Base-by-base conservation (phyloP, 2,888 invertebrate species). In the Polyommatus iphigenia region DNA sequence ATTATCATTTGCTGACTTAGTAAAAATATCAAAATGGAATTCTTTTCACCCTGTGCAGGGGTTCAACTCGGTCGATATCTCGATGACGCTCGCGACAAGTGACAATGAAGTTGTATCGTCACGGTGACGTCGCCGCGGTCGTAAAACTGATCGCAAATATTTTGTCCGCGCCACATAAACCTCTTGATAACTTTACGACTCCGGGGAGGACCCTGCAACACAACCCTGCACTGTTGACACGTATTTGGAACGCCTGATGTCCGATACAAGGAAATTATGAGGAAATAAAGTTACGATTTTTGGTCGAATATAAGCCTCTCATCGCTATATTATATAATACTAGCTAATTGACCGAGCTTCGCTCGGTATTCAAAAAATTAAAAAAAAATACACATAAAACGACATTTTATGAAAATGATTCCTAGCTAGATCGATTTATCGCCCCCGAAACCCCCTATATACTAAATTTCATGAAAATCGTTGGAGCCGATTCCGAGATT, bases 101-200 rank as follows among this genome's bases (percentile, higher is more conserved):
- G 67, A 29, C 67, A 32, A 67, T 67, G 67, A 18, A 67, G 67
- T 32, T 32, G 67, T 32, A 67, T 67, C 67, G 67, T 67, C 62
- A 67, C 4, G 20, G 13, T 67, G 24, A 29, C 67, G 32, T 67
- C 24, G 24, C 20, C 4, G 62, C 24, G 24, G 32, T 67, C 67
- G 67, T 67, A 67, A 67, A 67, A 67, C 18, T 67, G 29, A 67
- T 29, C 67, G 67, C 67, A 32, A 32, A 32, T 32, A 67, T 67
- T 67, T 18, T 2, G 13, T 18, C 67, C 67, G 13, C 24, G 18
- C 67, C 0, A 29, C 67, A 32, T 67, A 67, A 67, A 67, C 13
- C 29, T 67, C 32, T 67, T 24, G 15, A 67, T 67, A 67, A 67
- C 15, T 67, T 29, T 67, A 29, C 15, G 67, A 15, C 67, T 20